Evolutionary conservation across 2,797 vertebrate genomes (phyloP).

Genomic region (Limosa lapponica): DNA sequence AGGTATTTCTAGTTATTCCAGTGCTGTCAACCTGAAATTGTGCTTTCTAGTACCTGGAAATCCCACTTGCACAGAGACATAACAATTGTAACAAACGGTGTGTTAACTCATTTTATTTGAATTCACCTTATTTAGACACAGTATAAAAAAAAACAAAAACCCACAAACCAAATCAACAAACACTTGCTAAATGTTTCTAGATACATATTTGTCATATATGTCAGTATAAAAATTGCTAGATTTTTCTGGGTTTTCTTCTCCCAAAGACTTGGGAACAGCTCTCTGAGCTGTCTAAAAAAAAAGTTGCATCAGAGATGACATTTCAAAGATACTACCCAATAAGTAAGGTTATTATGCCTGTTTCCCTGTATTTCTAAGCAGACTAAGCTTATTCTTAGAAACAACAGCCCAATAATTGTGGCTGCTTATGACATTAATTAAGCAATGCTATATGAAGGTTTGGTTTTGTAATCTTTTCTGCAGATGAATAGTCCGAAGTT

Average conservation of each 20-base stretch:
- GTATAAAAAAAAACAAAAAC: not conserved
- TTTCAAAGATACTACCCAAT: not conserved
- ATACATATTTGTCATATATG: not conserved
- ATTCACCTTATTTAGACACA: not conserved
- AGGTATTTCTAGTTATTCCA: not conserved
- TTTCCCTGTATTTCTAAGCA: not conserved
- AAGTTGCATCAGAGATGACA: not conserved
- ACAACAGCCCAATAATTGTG: not conserved
- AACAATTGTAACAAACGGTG: not conserved
- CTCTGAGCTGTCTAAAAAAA: not conserved
- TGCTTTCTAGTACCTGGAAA: not conserved
- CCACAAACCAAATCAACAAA: not conserved
- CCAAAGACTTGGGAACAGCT: not conserved
- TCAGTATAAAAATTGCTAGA: not conserved
- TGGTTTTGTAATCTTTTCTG: slow-evolving; percentile 20
- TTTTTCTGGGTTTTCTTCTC: not conserved
- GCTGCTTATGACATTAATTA: not conserved
- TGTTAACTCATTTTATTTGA: not conserved
- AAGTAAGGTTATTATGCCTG: not conserved
- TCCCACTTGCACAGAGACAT: not conserved
- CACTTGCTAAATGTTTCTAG: not conserved
- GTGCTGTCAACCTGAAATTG: not conserved
- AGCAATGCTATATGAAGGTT: not conserved
- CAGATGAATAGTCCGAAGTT: slow-evolving; percentile 27
- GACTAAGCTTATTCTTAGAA: not conserved